phyloP scores from a whole-genome alignment of 2,888 invertebrate genomes.

The Keiferia lycopersicella region DNA sequence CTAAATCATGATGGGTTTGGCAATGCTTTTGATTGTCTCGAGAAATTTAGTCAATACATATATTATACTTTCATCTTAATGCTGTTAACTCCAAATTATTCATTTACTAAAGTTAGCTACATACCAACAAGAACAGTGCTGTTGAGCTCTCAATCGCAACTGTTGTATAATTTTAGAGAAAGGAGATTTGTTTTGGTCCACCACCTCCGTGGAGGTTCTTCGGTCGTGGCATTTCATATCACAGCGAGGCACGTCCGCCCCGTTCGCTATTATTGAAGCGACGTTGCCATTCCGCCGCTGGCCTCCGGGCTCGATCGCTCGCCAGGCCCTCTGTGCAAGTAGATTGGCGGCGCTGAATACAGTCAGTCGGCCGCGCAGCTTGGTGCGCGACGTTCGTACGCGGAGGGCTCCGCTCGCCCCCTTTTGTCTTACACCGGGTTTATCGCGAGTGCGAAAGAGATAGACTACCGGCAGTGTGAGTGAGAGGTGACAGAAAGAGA shows the following conservation, averaged over 20 bases:
- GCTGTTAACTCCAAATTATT: too few species aligned
- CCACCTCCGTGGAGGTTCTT: conserved; percentile 67
- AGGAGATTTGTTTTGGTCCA: conserved; percentile 80
- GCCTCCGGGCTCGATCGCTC: conserved; percentile 63
- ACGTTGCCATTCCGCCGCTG: conserved; percentile 67
- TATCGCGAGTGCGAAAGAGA: conserved; percentile 64
- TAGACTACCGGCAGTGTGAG: conserved; percentile 46
- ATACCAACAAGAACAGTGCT: conserved; percentile 50
- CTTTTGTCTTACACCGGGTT: conserved; percentile 46
- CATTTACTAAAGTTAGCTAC: conserved; percentile 43
- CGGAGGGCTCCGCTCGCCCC: conserved; percentile 65
- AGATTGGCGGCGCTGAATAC: conserved; percentile 50
- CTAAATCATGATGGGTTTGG: conserved; percentile 36
- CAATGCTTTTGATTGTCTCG: too few species aligned
- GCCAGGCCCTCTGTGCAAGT: conserved; percentile 46
- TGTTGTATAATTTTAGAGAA: conserved; percentile 80
- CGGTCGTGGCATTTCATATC: conserved; percentile 72
- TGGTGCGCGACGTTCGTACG: conserved; percentile 79
- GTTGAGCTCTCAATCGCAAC: conserved; percentile 57
- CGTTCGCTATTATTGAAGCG: conserved; percentile 69
- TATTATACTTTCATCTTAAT: too few species aligned
- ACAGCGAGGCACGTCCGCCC: conserved; percentile 66
- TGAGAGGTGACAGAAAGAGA: conserved; percentile 52
- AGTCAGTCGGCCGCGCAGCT: conserved; percentile 80
- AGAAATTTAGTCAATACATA: too few species aligned